Conservation (phyloP, 1,140 invertebrate genomes). For the Drosophila littoralis region DNA sequence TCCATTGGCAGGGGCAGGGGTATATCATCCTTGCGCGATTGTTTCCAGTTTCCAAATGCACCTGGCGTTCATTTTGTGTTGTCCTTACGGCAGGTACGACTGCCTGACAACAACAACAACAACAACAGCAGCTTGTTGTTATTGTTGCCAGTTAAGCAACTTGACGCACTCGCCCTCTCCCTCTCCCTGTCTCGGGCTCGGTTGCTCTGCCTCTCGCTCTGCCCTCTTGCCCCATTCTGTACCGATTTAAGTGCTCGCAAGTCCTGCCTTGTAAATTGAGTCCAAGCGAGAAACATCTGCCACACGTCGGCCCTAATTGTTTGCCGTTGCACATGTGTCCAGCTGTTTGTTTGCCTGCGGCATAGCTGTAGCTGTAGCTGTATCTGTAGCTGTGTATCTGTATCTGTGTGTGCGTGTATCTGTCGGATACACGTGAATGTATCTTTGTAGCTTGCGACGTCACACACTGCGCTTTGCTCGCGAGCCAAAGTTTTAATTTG, state of each 20-base stretch:
- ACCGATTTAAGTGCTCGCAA: constrained; percentile 53
- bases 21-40: constrained; percentile 46
- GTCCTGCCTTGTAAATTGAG: constrained; percentile 61
- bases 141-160: constrained; percentile 61
- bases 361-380: constrained; percentile 30
- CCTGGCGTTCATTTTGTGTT: constrained; percentile 57
- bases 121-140: constrained; percentile 48
- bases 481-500: constrained; percentile 54
- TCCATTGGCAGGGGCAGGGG: constrained; percentile 33
- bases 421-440: constrained; percentile 5
- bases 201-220: not conserved
- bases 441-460: constrained; percentile 24
- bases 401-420: constrained; percentile 19
- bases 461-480: constrained; percentile 51
- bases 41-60: constrained; percentile 50
- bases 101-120: constrained; percentile 30
- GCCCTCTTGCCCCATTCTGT: constrained; percentile 2
- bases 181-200: not conserved
- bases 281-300: constrained; percentile 72
- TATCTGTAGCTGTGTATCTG: constrained; percentile 12
- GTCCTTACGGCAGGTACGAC: constrained; percentile 53
- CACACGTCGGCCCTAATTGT: constrained; percentile 77
- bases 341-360: constrained; percentile 57
- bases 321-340: constrained; percentile 71
- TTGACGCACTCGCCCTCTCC: constrained; percentile 10